Evolutionary conservation across 35 echinoderm and acorn worm species (phyloP).

Genomic region (Amphiura filiformis): DNA sequence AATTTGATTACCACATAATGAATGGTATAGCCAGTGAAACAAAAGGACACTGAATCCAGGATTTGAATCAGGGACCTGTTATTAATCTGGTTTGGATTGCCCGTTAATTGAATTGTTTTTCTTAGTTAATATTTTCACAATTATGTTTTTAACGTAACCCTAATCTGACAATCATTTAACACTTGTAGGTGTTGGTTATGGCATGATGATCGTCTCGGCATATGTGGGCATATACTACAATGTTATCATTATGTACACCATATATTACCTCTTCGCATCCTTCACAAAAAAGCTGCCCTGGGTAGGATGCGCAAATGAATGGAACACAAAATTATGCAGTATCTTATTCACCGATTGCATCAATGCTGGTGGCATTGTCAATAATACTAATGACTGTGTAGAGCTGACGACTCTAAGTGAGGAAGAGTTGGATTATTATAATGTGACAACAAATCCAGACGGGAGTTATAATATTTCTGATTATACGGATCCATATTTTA

Average conservation of each 20-base stretch:
- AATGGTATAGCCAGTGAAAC: too few species aligned
- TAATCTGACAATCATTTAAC: too few species aligned
- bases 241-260: slow-evolving; percentile 93
- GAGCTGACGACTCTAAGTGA: slow-evolving; percentile 23
- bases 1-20: too few species aligned
- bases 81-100: too few species aligned
- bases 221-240: slow-evolving; percentile 95
- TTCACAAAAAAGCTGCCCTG: slow-evolving; percentile 77
- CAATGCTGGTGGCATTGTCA: slow-evolving; percentile 51
- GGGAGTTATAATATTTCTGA: slow-evolving; percentile 24
- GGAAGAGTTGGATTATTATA: slow-evolving; percentile 34
- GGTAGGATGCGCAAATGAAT: slow-evolving; percentile 77
- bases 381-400: slow-evolving; percentile 45
- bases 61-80: too few species aligned
- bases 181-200: slow-evolving; percentile 93
- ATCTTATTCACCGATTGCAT: slow-evolving; percentile 60
- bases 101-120: too few species aligned
- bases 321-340: slow-evolving; percentile 69
- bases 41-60: too few species aligned
- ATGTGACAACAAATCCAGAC: slow-evolving; percentile 56
- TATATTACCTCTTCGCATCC: slow-evolving; percentile 76
- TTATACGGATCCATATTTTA: slow-evolving; percentile 68
- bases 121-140: too few species aligned
- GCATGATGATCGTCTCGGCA: slow-evolving; percentile 66
- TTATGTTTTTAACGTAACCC: too few species aligned